A percentile compares a stretch with the other conserved stretches of the same genome.
phyloP scores from a whole-genome alignment of 2,113 vertebrate genomes.

The Miniopterus natalensis region DNA sequence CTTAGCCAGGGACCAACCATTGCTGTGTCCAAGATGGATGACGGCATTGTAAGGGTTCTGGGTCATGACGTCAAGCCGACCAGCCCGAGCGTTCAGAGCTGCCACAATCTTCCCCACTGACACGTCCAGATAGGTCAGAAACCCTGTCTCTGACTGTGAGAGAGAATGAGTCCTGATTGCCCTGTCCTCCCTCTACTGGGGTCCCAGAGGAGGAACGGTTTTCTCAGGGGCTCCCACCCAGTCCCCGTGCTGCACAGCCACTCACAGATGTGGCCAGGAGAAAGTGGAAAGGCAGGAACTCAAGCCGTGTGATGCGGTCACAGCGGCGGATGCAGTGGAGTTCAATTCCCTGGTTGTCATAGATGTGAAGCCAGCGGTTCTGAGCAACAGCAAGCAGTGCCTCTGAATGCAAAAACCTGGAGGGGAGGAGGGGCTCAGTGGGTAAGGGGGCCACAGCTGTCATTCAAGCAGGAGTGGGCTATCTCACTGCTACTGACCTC shows the following conservation, averaged over 20 bases:
- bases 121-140: constrained; percentile 95
- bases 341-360: constrained; percentile 94
- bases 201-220: background rate
- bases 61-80: constrained; percentile 92
- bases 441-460: background rate
- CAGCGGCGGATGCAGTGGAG: constrained; percentile 94
- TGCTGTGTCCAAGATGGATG: constrained; percentile 93
- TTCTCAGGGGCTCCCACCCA: background rate
- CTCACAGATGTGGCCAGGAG: constrained; percentile 89
- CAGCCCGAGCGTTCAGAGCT: constrained; percentile 89
- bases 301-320: constrained; percentile 91
- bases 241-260: background rate
- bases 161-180: background rate
- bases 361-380: constrained; percentile 94
- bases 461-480: background rate
- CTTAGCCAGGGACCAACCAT: constrained; percentile 75
- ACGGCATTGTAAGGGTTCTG: constrained; percentile 94
- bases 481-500: background rate
- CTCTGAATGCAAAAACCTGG: constrained; percentile 94
- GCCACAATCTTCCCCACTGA: constrained; percentile 93
- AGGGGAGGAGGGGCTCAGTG: background rate
- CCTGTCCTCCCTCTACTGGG: background rate
- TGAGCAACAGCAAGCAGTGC: constrained; percentile 93
- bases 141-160: constrained; percentile 91
- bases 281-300: constrained; percentile 92